Base-by-base conservation (phyloP, 2,113 vertebrate genomes). In the Aviceda subcristata region DNA sequence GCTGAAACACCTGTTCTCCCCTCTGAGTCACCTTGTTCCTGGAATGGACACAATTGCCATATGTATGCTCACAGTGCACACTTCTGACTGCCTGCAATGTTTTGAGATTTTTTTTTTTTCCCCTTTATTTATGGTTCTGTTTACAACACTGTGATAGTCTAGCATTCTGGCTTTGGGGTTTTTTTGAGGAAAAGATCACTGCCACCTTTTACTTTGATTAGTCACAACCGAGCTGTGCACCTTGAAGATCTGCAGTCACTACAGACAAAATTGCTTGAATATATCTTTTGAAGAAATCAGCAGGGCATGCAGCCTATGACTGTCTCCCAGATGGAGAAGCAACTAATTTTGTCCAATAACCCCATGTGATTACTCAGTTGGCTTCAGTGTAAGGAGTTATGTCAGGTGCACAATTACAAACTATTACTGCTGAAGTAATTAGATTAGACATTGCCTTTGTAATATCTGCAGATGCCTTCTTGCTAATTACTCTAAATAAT, bases 341-440 rank as follows among this genome's bases (percentile, higher is more conserved):
- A 69, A 88, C 95, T 93, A 55, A 94, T 88, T 95, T 93, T 94
- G 88, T 90, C 90, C 93, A 86, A 15, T 57, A 90, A 73, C 85
- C 78, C 90, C 82, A 55, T 88, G 92, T 88, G 81, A 90, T 94
- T 76, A 50, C 41, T 80, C 81, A 79, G 12, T 92, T 96, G 93
- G 85, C 90, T 95, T 64, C 92, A 92, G 82, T 56, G 78, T 27
- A 62, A 86, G 75, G 78, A 88, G 67, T 86, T 92, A 43, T 68
- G 81, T 90, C 95, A 96, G 92, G 88, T 90, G 75, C 93, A 90
- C 81, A 73, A 4, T 90, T 93, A 59, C 78, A 62, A 83, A 93
- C 63, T 68, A n/a, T 77, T 73, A 38, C 78, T 92, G 90, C 90
- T 93, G 88, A 94, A 95, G 41, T 93, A 95, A 96, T 96, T 92